Conservation (phyloP, 2,797 vertebrate species). For the Emys orbicularis region DNA sequence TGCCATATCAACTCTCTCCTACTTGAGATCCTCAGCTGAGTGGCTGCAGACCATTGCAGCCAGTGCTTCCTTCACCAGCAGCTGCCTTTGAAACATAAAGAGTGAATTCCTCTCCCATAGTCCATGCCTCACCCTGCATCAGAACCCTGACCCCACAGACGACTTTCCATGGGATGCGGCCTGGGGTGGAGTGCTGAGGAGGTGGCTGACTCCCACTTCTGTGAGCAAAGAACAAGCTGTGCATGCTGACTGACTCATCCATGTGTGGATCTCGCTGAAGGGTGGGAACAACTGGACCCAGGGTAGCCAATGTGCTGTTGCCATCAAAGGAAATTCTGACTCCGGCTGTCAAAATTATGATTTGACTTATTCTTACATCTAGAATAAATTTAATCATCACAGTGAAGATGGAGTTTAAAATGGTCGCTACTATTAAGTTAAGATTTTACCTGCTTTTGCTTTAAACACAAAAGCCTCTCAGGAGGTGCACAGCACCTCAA, state of each 20-base stretch:
- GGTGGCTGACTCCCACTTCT: conserved; percentile 27
- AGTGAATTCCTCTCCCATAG: conserved; percentile 70
- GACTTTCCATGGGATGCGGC: background rate
- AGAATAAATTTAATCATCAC: conserved; percentile 67
- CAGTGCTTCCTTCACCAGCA: conserved; percentile 59
- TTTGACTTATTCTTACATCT: conserved; percentile 44
- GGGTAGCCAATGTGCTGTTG: conserved; percentile 73
- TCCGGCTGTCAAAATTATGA: conserved; percentile 35
- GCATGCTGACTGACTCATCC: rapidly evolving
- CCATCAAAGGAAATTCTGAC: conserved; percentile 67
- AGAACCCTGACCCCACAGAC: conserved; percentile 32
- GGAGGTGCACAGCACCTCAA: background rate
- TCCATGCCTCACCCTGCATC: conserved; percentile 16
- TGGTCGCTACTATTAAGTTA: background rate
- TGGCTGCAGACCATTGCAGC: conserved; percentile 52
- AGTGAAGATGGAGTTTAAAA: conserved; percentile 33
- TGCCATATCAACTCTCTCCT: background rate
- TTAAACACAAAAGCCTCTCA: conserved; percentile 26
- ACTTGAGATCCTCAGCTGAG: background rate
- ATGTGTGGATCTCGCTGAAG: background rate
- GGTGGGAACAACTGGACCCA: background rate
- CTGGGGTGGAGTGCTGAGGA: conserved; percentile 33
- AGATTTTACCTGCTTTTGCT: background rate
- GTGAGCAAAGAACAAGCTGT: rapidly evolving
- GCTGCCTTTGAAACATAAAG: conserved; percentile 47